phyloP scores from a whole-genome alignment of 1,140 invertebrate genomes.

The Drosophila pandora region DNA sequence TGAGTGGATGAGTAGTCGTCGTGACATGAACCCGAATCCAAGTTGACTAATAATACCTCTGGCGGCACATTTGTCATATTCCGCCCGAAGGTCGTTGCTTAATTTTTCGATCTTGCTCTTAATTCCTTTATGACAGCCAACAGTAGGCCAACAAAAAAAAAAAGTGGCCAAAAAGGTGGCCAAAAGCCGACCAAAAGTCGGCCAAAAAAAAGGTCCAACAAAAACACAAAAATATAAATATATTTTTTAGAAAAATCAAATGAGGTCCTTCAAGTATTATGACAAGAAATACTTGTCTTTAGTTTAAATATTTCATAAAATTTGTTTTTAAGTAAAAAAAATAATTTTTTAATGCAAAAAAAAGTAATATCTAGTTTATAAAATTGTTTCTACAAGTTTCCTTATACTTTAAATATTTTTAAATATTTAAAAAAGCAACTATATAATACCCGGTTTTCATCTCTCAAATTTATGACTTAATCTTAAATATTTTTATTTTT shows the following conservation, averaged over 20 bases:
- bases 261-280: background rate
- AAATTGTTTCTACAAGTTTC: no score
- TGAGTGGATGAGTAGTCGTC: conserved; percentile 15
- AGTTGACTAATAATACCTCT: conserved; percentile 26
- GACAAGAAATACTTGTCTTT: background rate
- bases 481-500: background rate
- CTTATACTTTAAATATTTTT: background rate
- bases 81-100: conserved; percentile 15
- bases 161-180: conserved; percentile 11
- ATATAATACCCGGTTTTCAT: no score
- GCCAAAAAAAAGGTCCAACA: no score
- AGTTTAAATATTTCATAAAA: no score
- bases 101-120: conserved; percentile 13
- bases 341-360: no score
- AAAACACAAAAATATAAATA: background rate
- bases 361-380: no score
- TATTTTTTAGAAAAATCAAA: background rate
- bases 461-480: no score
- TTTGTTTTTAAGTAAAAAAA: no score
- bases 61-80: conserved; percentile 23
- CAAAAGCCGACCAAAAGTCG: background rate
- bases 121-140: conserved; percentile 10
- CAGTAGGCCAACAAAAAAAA: background rate
- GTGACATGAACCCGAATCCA: conserved; percentile 7
- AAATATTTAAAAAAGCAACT: background rate